Evolutionary conservation across 2,113 vertebrate genomes (phyloP).

Genomic region (Phylloscopus whistleri): DNA sequence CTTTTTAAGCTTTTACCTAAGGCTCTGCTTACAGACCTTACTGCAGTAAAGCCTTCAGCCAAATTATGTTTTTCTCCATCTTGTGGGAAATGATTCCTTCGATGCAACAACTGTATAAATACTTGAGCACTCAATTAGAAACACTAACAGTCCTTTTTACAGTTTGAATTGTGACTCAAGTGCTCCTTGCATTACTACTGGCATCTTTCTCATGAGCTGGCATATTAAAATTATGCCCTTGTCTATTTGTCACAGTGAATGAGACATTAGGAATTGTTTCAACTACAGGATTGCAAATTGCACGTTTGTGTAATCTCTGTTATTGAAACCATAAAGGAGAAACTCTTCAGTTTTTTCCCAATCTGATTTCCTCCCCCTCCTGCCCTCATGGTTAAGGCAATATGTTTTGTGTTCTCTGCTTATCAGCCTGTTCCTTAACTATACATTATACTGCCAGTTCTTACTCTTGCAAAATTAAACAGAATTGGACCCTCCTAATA

Average conservation of each 20-base stretch:
- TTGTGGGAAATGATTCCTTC: slow-evolving; percentile 60
- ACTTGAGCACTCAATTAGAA: slow-evolving; percentile 53
- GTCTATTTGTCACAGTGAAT: neutral
- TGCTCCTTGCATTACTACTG: slow-evolving; percentile 20
- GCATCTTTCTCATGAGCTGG: slow-evolving; percentile 13
- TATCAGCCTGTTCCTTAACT: neutral
- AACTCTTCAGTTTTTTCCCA: neutral
- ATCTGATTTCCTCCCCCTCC: neutral
- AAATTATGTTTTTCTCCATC: slow-evolving; percentile 41
- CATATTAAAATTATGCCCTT: neutral
- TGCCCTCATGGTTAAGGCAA: neutral
- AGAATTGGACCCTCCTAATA: neutral
- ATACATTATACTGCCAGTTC: neutral
- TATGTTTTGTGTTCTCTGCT: neutral
- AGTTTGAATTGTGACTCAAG: slow-evolving; percentile 12
- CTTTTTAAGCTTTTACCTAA: neutral
- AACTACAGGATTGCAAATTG: neutral
- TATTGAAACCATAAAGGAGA: neutral
- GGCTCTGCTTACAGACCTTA: slow-evolving; percentile 33
- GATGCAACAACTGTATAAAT: slow-evolving; percentile 22
- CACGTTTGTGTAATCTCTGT: neutral
- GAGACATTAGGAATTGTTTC: neutral
- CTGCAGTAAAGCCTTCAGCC: slow-evolving; percentile 49
- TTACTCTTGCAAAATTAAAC: neutral
- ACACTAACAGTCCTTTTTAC: neutral